Evolutionary conservation across 1,140 invertebrate genomes (phyloP), one percentile per base, ranked within the genome.

Genomic region (Saccostrea echinata): DNA sequence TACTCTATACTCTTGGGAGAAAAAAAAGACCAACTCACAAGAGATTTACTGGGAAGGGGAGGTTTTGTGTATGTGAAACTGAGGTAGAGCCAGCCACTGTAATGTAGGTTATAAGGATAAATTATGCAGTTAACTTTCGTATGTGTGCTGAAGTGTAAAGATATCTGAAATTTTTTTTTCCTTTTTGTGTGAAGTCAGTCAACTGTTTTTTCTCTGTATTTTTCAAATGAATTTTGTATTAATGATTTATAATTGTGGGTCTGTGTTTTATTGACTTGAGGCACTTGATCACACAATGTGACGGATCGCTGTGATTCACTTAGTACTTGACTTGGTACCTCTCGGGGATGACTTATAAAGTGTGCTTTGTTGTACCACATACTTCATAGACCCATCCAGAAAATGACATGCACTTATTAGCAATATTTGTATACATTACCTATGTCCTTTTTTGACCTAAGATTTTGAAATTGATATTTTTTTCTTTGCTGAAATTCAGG

Each of bases 21-120:
- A 6, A 64, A 24, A 76, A 30, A 76, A 76, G 68, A 30, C 68
- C 9, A 3, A 30, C 27, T 30, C 27, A 30, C 68, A 30, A 33
- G 13, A 76, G 68, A 33, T 30, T 33, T 3, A 76, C 68, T 30
- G 27, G 68, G 68, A 76, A 76, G 68, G 68, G 68, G 30, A 76
- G 68, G 68, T 30, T 33, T 16, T 76, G 68, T 76, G 68, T 76
- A 27, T 30, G 68, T 16, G 68, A 68, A 27, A 24, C 27, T 68
- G 64, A 68, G 64, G 64, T 24, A 68, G n/a, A 76, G 68, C 68
- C 68, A 16, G 30, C 24, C 18, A 16, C 13, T 33, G 27, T 76
- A 76, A 76, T 76, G 68, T 76, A 76, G 68, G 68, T 76, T 76
- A 76, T 76, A 16, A 30, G 68, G 68, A 76, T 33, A 76, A 76